Evolutionary conservation across 2,797 vertebrate genomes (phyloP), one percentile per base, ranked within the genome.

Genomic region (Graptemys geographica): DNA sequence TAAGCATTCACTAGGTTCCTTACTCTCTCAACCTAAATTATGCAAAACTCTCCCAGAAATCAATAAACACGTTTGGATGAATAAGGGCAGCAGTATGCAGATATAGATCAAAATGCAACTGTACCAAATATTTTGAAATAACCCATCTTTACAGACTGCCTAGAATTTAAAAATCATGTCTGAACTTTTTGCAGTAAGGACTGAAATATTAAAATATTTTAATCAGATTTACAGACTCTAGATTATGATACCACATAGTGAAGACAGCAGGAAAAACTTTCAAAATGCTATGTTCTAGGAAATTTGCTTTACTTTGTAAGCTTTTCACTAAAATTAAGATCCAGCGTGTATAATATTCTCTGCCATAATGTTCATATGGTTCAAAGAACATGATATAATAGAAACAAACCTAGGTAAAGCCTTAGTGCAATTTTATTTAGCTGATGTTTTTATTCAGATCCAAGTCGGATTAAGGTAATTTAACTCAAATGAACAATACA

Each of bases 401-500:
- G 86, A 81, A 76, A 90, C 49, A 59, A 55, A 74, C 57, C 78
- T 55, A n/a, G 19, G 19, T 47, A 81, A 85, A 52, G 76, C 41
- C 84, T 76, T 9, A 13, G 74, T 84, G 79, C 53, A 65, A 79
- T 57, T 57, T 87, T 85, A 82, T 89, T 91, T 55, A 84, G 55
- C 72, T 53, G 33, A 41, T 79, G 82, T 78, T 86, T 72, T 93
- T 86, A 90, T 92, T 88, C 87, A 90, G 69, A 92, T 89, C 81
- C 72, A 90, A 81, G 53, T 25, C 81, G 80, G 74, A 94, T 94
- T 84, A 93, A 65, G 82, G 82, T 79, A 88, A 89, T 93, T 91
- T 74, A 88, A 47, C 56, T 27, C n/a, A 80, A 90, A 92, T 91
- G 81, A 51, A 55, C 79, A 78, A 57, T 55, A 55, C 79, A 78